Conservation (phyloP, 2,113 vertebrate genomes). For the Pongo abelii region DNA sequence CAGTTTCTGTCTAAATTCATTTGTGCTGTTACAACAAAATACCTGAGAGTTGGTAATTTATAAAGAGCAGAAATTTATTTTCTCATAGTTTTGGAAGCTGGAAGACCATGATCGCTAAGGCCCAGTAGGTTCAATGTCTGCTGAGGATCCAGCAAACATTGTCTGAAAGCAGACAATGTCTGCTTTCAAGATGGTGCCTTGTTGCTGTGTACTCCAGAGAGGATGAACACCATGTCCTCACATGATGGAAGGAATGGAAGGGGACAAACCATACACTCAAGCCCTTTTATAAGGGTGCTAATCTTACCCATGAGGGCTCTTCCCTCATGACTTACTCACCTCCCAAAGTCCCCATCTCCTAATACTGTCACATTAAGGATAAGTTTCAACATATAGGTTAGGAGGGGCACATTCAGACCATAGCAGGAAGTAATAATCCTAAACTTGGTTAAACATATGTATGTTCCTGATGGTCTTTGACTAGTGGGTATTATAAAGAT, state of each 20-base stretch:
- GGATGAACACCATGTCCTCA: background rate
- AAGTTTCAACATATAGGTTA: background rate
- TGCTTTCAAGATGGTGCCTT: background rate
- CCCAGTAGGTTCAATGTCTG: background rate
- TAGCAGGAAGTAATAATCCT: background rate
- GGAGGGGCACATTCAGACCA: background rate
- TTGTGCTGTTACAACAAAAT: background rate
- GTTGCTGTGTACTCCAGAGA: background rate
- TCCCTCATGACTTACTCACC: background rate
- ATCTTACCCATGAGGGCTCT: background rate
- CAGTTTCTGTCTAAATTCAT: background rate
- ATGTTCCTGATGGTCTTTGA: background rate
- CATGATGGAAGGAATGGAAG: background rate
- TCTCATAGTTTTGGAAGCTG: background rate
- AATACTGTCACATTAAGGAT: background rate
- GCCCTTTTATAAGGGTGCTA: too few relatives aligned
- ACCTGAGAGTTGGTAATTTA: background rate
- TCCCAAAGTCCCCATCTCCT: background rate
- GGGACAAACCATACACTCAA: background rate
- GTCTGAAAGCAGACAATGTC: background rate
- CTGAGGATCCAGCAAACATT: background rate
- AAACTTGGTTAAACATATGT: background rate
- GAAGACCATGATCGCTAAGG: background rate
- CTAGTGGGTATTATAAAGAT: background rate
- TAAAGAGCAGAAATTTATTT: background rate